Evolutionary conservation across 1,140 invertebrate genomes (phyloP), one percentile per base, ranked within the genome.

Genomic region (Lanistes nyassanus): DNA sequence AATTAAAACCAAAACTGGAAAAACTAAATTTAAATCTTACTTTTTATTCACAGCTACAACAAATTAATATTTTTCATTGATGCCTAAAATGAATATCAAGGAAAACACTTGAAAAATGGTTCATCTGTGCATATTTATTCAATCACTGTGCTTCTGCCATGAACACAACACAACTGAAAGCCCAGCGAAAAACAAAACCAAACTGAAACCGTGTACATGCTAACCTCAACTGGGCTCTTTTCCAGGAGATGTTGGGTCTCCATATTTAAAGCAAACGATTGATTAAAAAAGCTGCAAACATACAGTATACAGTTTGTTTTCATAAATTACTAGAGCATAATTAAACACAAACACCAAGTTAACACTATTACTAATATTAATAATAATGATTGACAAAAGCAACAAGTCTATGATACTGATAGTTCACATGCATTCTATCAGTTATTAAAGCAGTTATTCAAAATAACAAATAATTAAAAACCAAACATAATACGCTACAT

Each of bases 191-290:
- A 56, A 56, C 34, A 29, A 53, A n/a, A 58, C 56, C 9, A 31
- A 72, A 60, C 56, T 13, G 19, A 39, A 67, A 16, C 19, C 42
- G n/a, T 67, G 16, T 60, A 55, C 70, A 72, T 72, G 70, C 70
- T 72, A 42, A 72, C 70, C 70, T 72, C 70, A 37, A 23, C 51
- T 36, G 19, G 56, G 19, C 37, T 39, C 29, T 53, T n/a, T n/a
- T 34, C 55, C 70, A 72, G 60, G 55, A 72, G 56, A 39, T 31
- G 70, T 42, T 72, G 55, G 39, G 70, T 72, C 70, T 72, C 70
- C 70, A 72, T 72, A 26, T 16, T 62, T 60, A 42, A 64, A 64
- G 62, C 23, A 72, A 23, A 13, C 3, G 42, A 55, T 11, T 72
- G 55, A 55, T 56, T 42, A 60, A 58, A 37, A 72, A 72, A 72